A percentile compares a stretch with the other conserved stretches of the same genome.
Conservation (phyloP, 2,113 vertebrate genomes). For the Sylvia atricapilla region DNA sequence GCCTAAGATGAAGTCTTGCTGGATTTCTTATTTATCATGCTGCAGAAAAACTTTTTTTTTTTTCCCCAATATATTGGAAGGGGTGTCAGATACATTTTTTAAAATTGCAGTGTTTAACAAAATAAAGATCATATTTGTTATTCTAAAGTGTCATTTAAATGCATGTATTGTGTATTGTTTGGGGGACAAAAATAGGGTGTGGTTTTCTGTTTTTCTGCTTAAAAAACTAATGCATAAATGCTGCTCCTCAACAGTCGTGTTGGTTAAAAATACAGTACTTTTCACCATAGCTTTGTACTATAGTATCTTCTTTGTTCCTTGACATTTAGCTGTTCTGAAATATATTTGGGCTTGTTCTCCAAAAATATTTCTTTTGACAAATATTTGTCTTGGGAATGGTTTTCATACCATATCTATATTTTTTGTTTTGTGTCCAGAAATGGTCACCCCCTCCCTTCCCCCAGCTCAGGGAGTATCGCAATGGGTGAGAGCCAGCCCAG, state of each 20-base stretch:
- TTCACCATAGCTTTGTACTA: conserved; percentile 70
- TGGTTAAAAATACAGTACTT: conserved; percentile 77
- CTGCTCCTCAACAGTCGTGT: conserved; percentile 59
- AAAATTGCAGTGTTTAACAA: conserved; percentile 66
- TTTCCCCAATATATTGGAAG: conserved; percentile 52
- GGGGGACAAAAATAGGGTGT: conserved; percentile 51
- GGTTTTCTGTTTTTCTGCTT: conserved; percentile 57
- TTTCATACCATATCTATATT: background rate
- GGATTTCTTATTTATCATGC: conserved; percentile 24
- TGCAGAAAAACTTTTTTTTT: conserved; percentile 33
- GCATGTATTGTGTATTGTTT: conserved; percentile 74
- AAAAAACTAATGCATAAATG: conserved; percentile 68
- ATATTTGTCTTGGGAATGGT: background rate
- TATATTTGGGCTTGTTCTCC: conserved; percentile 42
- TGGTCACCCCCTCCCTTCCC: too few species aligned
- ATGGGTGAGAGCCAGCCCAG: background rate
- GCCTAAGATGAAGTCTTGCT: conserved; percentile 27
- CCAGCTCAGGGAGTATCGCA: background rate
- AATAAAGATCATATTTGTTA: conserved; percentile 75
- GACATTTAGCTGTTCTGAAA: conserved; percentile 65
- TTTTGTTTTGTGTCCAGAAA: background rate
- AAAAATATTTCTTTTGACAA: conserved; percentile 22
- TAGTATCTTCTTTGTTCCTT: conserved; percentile 65
- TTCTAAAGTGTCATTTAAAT: conserved; percentile 77
- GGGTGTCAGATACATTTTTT: conserved; percentile 63